A percentile compares a stretch with the other conserved stretches of the same genome.
These are phyloP conservation scores for Rhabdophis nuchalis DNA, from an alignment of 2,797 vertebrate genomes.

Conservation along the genomic window DNA sequence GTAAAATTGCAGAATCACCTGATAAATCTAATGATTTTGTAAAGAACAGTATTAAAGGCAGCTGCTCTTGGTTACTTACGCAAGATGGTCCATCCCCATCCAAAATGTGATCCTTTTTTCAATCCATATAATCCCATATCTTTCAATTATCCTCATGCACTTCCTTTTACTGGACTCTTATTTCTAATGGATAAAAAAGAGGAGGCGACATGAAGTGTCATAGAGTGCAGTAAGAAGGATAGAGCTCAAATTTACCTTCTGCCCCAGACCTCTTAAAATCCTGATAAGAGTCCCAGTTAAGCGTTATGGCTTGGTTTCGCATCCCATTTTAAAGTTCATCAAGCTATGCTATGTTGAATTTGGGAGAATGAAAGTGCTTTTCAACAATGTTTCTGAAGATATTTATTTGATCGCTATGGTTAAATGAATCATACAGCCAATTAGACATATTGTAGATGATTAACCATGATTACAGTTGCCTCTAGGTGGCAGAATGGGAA, in stretches of 20 bases:
- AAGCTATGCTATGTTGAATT: not conserved
- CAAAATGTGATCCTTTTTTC: not conserved
- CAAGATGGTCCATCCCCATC: not conserved
- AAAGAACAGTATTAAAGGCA: not conserved
- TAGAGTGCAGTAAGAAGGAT: not conserved
- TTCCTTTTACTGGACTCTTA: not conserved
- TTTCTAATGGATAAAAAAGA: not conserved
- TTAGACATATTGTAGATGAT: not conserved
- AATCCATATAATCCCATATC: not conserved
- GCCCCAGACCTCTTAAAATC: not conserved
- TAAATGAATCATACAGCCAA: not conserved
- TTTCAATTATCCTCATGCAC: not conserved
- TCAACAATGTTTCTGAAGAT: not conserved
- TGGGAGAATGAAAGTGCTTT: not conserved
- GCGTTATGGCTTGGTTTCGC: not conserved
- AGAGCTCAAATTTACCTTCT: not conserved
- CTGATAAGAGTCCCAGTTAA: not conserved
- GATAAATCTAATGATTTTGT: not conserved
- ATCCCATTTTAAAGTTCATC: not conserved
- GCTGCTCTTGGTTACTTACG: not conserved
- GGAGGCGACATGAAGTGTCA: not conserved
- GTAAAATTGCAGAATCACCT: not conserved
- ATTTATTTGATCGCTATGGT: not conserved
- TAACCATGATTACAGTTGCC: not conserved
- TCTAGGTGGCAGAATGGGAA: not conserved